Evolutionary conservation across 2,113 vertebrate genomes (phyloP).

Genomic region (Cheilinus undulatus): DNA sequence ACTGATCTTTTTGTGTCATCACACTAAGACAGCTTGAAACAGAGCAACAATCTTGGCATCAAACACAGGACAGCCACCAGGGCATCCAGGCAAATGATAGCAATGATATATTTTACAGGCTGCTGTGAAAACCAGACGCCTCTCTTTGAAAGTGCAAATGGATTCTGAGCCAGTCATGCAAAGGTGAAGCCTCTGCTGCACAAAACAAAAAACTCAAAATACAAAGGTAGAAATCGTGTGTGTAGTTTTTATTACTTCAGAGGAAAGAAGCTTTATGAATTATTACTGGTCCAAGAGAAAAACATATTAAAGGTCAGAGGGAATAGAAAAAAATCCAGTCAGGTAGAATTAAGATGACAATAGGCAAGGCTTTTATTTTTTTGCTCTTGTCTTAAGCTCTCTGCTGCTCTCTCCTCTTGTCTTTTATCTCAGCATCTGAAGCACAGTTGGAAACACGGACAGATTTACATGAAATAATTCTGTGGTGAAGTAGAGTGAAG

Average conservation of each 20-base stretch:
- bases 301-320: conserved; percentile 34
- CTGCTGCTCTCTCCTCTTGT: not conserved
- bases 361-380: conserved; percentile 17
- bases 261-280: conserved; percentile 44
- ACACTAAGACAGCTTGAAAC: not conserved
- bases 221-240: conserved; percentile 6
- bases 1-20: not conserved
- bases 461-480: not conserved
- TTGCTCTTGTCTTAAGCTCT: not conserved
- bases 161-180: conserved; percentile 33
- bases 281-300: conserved; percentile 40
- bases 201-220: conserved; percentile 21
- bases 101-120: conserved; percentile 23
- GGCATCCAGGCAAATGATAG: conserved; percentile 8
- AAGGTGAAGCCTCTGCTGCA: conserved; percentile 31
- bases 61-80: not conserved
- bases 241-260: conserved; percentile 46
- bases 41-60: not conserved
- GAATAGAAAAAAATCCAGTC: conserved; percentile 55
- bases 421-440: not conserved
- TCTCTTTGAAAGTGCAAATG: conserved; percentile 28
- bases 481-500: too few relatives aligned
- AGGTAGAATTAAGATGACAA: conserved; percentile 47
- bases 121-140: conserved; percentile 9
- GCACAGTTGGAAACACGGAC: not conserved